Evolutionary conservation across 1,140 invertebrate genomes (phyloP).

Genomic region (Aleiodes sp.): DNA sequence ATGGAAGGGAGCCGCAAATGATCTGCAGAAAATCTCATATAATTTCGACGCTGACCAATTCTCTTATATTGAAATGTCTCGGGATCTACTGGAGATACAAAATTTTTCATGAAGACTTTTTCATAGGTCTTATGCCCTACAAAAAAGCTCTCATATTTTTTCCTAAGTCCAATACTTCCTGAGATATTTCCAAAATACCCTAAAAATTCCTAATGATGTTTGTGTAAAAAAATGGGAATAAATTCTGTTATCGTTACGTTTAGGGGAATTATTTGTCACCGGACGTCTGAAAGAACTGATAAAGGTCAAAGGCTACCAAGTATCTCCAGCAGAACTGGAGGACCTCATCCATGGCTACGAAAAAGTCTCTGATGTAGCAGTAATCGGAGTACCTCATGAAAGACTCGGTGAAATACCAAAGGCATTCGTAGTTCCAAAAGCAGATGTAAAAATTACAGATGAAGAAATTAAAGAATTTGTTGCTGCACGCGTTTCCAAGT

Average conservation of each 20-base stretch:
- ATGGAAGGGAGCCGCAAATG: no score
- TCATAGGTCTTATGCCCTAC: no score
- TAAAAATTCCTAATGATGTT: no score
- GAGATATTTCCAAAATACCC: no score
- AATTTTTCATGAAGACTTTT: no score
- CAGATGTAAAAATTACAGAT: conserved; percentile 53
- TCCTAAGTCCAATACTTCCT: no score
- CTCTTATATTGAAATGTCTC: no score
- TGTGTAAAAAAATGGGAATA: no score
- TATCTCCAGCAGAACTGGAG: conserved; percentile 53
- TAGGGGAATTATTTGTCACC: conserved; percentile 62
- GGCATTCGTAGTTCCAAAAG: conserved; percentile 70
- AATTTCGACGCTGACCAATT: no score
- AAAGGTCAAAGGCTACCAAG: conserved; percentile 69
- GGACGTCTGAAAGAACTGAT: conserved; percentile 72
- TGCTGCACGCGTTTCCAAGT: conserved; percentile 68
- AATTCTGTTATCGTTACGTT: conserved; percentile 48
- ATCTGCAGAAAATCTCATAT: no score
- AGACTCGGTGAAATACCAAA: conserved; percentile 77
- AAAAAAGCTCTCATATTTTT: no score
- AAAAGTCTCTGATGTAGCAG: conserved; percentile 78
- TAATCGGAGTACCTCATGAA: conserved; percentile 79
- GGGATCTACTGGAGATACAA: no score
- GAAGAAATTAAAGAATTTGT: conserved; percentile 69
- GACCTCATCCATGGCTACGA: conserved; percentile 51